These are phyloP conservation scores for Andrena cerasifolii DNA, from an alignment of 1,140 invertebrate species.

Conservation along the genomic window DNA sequence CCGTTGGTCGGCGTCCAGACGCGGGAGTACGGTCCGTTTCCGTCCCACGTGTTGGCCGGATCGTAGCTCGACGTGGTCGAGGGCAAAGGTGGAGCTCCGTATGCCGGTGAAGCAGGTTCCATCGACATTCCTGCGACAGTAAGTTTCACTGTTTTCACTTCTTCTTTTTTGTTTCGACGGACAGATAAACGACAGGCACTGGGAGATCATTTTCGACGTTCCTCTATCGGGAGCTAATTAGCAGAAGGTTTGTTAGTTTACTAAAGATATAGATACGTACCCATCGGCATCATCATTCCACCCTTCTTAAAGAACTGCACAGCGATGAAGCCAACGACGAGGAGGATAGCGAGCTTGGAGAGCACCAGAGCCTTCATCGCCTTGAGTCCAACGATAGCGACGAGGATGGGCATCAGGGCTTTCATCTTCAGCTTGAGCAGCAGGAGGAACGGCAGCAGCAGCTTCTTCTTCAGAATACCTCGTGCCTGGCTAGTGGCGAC, in stretches of 20 bases:
- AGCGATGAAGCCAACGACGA: conserved; percentile 91
- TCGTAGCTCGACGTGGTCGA: conserved; percentile 84
- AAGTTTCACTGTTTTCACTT: conserved; percentile 25
- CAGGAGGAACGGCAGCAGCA: conserved; percentile 89
- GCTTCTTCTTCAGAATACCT: conserved; percentile 90
- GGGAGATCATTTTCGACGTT: too few relatives aligned
- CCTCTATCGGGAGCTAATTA: too few relatives aligned
- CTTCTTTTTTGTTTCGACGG: neutral
- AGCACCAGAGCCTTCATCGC: conserved; percentile 91
- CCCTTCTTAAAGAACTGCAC: conserved; percentile 88
- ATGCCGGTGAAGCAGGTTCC: conserved; percentile 84
- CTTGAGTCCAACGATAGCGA: conserved; percentile 90
- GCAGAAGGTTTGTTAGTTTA: neutral
- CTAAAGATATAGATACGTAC: conserved; percentile 60
- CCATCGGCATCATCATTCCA: conserved; percentile 80
- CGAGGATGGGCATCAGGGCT: conserved; percentile 90
- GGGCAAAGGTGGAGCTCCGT: conserved; percentile 84
- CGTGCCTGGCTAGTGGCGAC: conserved; percentile 87
- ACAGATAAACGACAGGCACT: too few relatives aligned
- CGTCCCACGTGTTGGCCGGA: conserved; percentile 84
- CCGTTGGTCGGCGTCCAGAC: conserved; percentile 85
- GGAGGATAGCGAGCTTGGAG: conserved; percentile 90
- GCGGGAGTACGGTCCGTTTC: conserved; percentile 88
- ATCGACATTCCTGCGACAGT: conserved; percentile 86
- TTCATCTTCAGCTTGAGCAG: conserved; percentile 92